Percentiles rank a stretch among this genome's conserved stretches.
phyloP scores from a whole-genome alignment of 2,797 vertebrate genomes.

The Xiphophorus birchmanni region DNA sequence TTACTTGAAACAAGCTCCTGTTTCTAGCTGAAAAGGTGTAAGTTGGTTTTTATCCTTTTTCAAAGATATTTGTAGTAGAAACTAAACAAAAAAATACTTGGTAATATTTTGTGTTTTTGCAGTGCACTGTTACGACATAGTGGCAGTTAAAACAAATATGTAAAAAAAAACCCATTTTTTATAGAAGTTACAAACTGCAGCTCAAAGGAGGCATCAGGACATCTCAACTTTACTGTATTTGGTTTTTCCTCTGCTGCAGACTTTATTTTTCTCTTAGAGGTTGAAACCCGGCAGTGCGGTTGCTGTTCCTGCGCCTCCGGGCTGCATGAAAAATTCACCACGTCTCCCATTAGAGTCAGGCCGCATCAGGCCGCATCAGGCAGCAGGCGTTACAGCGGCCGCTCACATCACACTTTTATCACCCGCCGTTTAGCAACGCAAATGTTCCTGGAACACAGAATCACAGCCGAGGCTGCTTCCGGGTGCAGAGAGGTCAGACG shows the following conservation, averaged over 20 bases:
- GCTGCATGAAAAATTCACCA: slow-evolving; percentile 94
- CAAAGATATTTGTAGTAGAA: no score
- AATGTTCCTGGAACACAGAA: slow-evolving; percentile 67
- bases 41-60: no score
- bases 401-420: slow-evolving; percentile 52
- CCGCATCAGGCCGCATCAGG: slow-evolving; percentile 87
- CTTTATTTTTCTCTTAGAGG: slow-evolving; percentile 60
- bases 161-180: neutral
- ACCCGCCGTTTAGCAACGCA: slow-evolving; percentile 65
- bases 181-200: neutral
- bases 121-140: no score
- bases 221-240: slow-evolving; percentile 11
- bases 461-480: slow-evolving; percentile 48
- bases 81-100: no score
- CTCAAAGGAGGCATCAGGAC: neutral
- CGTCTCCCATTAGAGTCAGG: slow-evolving; percentile 90
- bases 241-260: slow-evolving; percentile 2
- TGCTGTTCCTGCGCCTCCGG: slow-evolving; percentile 84
- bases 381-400: slow-evolving; percentile 57
- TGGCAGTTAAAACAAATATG: neutral
- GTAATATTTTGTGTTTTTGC: no score
- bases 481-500: slow-evolving; percentile 22
- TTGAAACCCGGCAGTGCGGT: slow-evolving; percentile 80
- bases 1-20: no score
- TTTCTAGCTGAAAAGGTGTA: no score